These are phyloP conservation scores for Microhierax caerulescens DNA, from an alignment of 2,797 vertebrate genomes.

Conservation along the genomic window DNA sequence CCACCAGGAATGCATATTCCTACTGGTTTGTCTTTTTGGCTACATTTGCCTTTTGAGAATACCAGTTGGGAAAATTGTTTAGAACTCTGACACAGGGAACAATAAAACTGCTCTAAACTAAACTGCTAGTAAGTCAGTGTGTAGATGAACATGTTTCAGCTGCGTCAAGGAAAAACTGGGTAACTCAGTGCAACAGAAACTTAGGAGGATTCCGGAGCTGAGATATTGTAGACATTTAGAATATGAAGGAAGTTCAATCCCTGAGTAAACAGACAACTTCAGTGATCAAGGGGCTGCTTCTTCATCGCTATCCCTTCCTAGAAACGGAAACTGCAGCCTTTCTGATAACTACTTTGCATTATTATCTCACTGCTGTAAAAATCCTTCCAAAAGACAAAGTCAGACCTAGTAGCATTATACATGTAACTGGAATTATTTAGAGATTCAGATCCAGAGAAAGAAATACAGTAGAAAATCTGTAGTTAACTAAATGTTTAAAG, in stretches of 20 bases:
- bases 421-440: not conserved
- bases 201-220: not conserved
- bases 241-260: not conserved
- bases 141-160: slow-evolving; percentile 8
- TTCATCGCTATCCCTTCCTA: not conserved
- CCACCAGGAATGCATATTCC: slow-evolving; percentile 44
- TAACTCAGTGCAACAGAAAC: not conserved
- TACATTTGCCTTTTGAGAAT: slow-evolving; percentile 48
- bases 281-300: not conserved
- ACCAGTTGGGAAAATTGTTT: slow-evolving; percentile 49
- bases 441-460: not conserved
- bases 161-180: not conserved
- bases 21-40: slow-evolving; percentile 48
- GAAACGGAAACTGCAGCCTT: not conserved
- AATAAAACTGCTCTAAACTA: slow-evolving; percentile 26
- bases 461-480: not conserved
- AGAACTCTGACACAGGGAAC: slow-evolving; percentile 9
- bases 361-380: not conserved
- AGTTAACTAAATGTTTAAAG: not conserved
- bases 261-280: not conserved
- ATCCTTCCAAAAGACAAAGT: not conserved
- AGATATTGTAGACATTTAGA: not conserved
- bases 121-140: not conserved
- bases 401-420: not conserved
- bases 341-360: not conserved